Evolutionary conservation across 2,113 vertebrate species (phyloP), one percentile per base, ranked within the genome.

Genomic region (Aptenodytes forsteri): DNA sequence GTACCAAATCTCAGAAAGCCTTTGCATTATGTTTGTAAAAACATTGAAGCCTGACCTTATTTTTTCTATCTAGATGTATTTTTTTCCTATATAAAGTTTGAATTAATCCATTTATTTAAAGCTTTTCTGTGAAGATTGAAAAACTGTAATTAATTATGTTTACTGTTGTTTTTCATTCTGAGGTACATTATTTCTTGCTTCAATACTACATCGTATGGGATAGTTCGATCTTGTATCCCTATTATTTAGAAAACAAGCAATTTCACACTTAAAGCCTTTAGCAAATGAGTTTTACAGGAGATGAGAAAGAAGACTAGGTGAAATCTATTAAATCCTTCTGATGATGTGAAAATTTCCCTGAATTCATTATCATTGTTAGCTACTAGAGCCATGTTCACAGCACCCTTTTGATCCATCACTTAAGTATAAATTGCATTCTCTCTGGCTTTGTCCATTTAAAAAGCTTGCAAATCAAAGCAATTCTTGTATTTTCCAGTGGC

Each of bases 241-340:
- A 62, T 83, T 73, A 83, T 83, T 80, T 90, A 96, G 83, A 92
- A 95, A 96, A 90, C 64, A 96, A 81, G 27, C 34, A 93, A 97
- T 97, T 95, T 96, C 91, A 96, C 83, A 92, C 62, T 89, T 77
- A 89, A 66, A 86, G 44, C 79, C 56, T 96, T 92, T 87, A 83
- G 89, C 70, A 96, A 96, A 94, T 70, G 36, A 92, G 76, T 91
- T 96, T 94, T 87, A 55, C 65, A 87, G 50, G 55, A 82, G 87
- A 91, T 23, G 42, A 89, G 72, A 87, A 89, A 87, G 55, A 89
- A 16, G 20, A 83, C 52, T 55, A 61, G 11, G 22, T 89, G 38
- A 84, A 96, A 81, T 91, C 46, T 89, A 87, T 92, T 93, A 90
- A 86, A 76, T 55, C 36, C 27, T 78, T 78, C n/a, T 66, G 67